A percentile compares a stretch with the other conserved stretches of the same genome.
Conservation (phyloP, 2,888 invertebrate species). For the Aphodius sticticus region DNA sequence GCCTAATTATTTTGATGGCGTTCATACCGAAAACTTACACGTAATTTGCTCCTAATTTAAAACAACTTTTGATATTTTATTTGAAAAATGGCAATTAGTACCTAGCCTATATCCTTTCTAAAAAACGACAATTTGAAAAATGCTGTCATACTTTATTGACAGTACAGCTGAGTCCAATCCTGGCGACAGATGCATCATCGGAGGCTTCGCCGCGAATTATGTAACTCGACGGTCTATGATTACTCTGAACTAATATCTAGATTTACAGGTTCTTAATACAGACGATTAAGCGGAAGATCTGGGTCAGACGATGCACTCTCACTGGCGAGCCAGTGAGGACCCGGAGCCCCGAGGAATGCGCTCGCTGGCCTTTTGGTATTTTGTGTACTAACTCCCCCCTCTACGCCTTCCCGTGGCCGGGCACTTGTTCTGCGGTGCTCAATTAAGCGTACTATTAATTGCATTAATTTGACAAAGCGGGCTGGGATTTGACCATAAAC, state of each 20-base stretch:
- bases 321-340: conserved; percentile 19
- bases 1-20: no score
- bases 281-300: conserved; percentile 32
- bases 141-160: no score
- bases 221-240: conserved; percentile 24
- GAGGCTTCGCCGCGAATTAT: neutral
- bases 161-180: neutral
- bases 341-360: neutral
- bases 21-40: no score
- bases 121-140: no score
- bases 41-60: neutral
- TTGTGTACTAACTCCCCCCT: neutral
- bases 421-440: neutral
- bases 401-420: no score
- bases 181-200: neutral
- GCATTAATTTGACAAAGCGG: neutral
- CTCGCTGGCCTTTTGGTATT: neutral
- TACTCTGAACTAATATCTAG: conserved; percentile 32
- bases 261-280: conserved; percentile 34
- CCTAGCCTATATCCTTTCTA: no score
- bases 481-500: neutral
- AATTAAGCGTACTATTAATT: neutral
- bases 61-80: neutral
- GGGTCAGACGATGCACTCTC: conserved; percentile 32
- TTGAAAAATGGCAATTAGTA: no score